A percentile compares a stretch with the other conserved stretches of the same genome.
Evolutionary conservation across 2,113 vertebrate genomes (phyloP).

Genomic region (Phocoena sinus): DNA sequence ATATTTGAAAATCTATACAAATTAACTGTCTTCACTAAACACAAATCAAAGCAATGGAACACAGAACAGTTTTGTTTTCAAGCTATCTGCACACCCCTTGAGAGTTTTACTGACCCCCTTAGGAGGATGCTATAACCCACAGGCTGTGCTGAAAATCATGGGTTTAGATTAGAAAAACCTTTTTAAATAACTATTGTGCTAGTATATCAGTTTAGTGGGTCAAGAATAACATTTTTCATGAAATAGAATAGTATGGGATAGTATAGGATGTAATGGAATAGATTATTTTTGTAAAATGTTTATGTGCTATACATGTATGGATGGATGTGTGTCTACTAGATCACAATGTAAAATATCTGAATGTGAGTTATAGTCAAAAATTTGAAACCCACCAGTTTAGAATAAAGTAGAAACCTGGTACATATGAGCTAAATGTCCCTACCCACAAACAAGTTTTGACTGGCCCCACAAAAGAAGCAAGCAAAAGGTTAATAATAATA

Average conservation of each 20-base stretch:
- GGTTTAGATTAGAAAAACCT: background rate
- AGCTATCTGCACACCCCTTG: background rate
- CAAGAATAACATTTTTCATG: background rate
- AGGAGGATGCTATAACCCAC: background rate
- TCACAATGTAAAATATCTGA: background rate
- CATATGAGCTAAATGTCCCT: background rate
- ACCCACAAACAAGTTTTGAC: background rate
- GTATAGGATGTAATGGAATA: background rate
- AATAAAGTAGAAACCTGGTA: background rate
- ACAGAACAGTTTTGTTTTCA: background rate
- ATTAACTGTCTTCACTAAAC: background rate
- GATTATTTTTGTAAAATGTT: background rate
- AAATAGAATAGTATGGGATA: background rate
- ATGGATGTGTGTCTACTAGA: background rate
- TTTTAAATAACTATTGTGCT: background rate
- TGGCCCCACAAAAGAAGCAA: background rate
- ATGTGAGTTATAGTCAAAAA: background rate
- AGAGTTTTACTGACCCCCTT: background rate
- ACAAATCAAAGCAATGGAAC: background rate
- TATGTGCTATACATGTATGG: background rate
- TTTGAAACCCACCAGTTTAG: background rate
- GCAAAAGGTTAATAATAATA: background rate
- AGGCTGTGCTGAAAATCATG: background rate
- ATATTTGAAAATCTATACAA: constrained; percentile 2
- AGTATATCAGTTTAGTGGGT: background rate